Percentiles rank a stretch among this genome's conserved stretches.
Conservation (phyloP, 2,797 vertebrate species). For the Meriones psammophilus region DNA sequence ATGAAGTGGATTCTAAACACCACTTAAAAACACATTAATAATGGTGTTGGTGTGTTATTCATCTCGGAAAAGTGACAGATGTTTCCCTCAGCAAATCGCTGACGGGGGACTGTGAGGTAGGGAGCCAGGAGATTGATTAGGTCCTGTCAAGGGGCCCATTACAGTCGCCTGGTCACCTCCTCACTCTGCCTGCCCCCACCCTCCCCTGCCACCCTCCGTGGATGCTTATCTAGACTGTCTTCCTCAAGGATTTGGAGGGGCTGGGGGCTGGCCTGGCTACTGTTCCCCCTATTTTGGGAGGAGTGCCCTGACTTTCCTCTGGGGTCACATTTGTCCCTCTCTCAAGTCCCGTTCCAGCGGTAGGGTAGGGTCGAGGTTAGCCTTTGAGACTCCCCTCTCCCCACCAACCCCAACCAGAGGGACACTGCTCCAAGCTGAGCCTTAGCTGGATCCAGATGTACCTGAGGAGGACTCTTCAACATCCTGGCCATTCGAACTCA, state of each 20-base stretch:
- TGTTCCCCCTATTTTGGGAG: neutral
- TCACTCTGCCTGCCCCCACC: neutral
- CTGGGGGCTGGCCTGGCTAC: neutral
- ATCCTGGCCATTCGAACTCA: neutral
- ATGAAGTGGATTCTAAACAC: conserved; percentile 80
- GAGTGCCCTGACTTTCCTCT: neutral
- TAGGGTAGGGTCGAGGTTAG: neutral
- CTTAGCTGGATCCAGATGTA: neutral
- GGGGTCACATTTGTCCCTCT: neutral
- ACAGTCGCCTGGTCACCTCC: neutral
- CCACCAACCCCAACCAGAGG: neutral
- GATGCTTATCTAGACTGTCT: neutral
- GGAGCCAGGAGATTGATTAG: conserved; percentile 56
- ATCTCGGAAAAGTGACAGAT: conserved; percentile 71
- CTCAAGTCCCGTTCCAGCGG: neutral
- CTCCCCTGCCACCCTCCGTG: fast-evolving
- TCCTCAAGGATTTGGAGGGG: fast-evolving
- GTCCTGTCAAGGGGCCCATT: conserved; percentile 67
- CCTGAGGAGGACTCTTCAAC: neutral
- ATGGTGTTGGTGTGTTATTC: conserved; percentile 63
- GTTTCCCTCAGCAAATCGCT: conserved; percentile 73
- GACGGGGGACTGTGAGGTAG: neutral
- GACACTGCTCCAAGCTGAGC: neutral
- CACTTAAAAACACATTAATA: conserved; percentile 83
- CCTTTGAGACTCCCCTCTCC: neutral